Evolutionary conservation across 2,797 vertebrate genomes (phyloP).

Genomic region (Sebastes oblongus): DNA sequence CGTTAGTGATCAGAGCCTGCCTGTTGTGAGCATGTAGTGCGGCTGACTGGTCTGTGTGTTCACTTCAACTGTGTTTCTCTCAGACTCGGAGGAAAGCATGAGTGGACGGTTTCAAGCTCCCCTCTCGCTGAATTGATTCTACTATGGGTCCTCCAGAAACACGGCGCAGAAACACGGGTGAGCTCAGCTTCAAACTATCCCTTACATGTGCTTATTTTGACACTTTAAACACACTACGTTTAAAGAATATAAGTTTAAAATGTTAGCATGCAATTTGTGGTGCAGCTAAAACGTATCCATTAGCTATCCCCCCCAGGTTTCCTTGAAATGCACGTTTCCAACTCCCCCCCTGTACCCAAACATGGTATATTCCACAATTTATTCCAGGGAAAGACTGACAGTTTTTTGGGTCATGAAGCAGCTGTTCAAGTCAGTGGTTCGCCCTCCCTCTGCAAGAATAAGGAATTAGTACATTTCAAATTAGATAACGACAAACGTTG

Average conservation of each 20-base stretch:
- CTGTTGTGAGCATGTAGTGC: conserved; percentile 71
- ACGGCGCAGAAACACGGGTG: conserved; percentile 60
- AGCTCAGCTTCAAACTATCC: not conserved
- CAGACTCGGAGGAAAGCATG: conserved; percentile 78
- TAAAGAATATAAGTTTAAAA: accelerated
- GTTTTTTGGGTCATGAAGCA: conserved; percentile 94
- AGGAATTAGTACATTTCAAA: conserved; percentile 90
- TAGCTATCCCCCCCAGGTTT: not conserved
- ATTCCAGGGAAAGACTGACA: conserved; percentile 94
- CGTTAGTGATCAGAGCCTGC: conserved; percentile 49
- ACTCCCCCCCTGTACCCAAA: conserved; percentile 64
- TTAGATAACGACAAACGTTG: conserved; percentile 87
- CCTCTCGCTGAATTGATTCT: conserved; percentile 89
- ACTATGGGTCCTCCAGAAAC: conserved; percentile 85
- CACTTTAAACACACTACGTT: accelerated
- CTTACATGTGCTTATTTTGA: accelerated
- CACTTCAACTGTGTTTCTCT: conserved; percentile 81
- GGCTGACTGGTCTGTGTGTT: conserved; percentile 73
- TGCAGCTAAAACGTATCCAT: accelerated
- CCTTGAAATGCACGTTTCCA: conserved; percentile 16
- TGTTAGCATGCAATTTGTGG: accelerated
- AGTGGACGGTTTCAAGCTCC: conserved; percentile 87
- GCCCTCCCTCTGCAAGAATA: conserved; percentile 85
- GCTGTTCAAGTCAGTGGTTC: conserved; percentile 86
- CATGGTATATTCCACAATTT: conserved; percentile 89